These are phyloP conservation scores for Xanthia togata DNA, from an alignment of 2,888 invertebrate species.

Conservation along the genomic window DNA sequence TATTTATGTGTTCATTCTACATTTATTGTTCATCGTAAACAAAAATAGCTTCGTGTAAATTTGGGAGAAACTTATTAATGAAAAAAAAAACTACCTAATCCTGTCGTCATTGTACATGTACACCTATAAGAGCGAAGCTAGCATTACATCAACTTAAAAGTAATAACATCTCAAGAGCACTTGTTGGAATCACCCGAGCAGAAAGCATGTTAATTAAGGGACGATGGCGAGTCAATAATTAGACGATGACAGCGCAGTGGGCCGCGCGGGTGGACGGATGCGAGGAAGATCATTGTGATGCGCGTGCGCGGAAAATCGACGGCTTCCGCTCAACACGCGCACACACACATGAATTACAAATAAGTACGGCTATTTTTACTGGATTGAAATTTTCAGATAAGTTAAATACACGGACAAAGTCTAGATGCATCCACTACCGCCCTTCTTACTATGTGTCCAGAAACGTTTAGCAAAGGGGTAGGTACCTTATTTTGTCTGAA, in stretches of 20 bases:
- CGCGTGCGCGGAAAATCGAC: slow-evolving; percentile 84
- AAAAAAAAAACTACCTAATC: slow-evolving; percentile 22
- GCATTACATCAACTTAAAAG: slow-evolving; percentile 39
- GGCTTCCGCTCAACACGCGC: slow-evolving; percentile 78
- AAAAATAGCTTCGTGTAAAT: slow-evolving; percentile 1
- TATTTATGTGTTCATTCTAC: slow-evolving; percentile 7
- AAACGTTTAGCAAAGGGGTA: slow-evolving; percentile 21
- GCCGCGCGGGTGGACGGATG: slow-evolving; percentile 72
- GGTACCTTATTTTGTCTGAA: neutral
- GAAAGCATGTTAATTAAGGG: slow-evolving; percentile 67
- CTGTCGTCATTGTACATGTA: slow-evolving; percentile 25
- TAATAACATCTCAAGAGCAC: slow-evolving; percentile 59
- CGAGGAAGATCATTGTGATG: slow-evolving; percentile 73
- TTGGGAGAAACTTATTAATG: slow-evolving; percentile 14
- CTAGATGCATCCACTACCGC: neutral
- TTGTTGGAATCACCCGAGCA: slow-evolving; percentile 59
- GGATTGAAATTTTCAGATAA: slow-evolving; percentile 21
- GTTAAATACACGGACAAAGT: neutral
- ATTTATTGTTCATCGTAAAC: neutral
- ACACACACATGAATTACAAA: slow-evolving; percentile 58
- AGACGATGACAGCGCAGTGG: slow-evolving; percentile 72
- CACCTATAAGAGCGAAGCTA: slow-evolving; percentile 36
- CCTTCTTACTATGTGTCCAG: neutral
- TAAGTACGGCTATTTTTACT: slow-evolving; percentile 54
- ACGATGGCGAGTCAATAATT: slow-evolving; percentile 71